Evolutionary conservation across 2,888 invertebrate species (phyloP), one percentile per base, ranked within the genome.

Genomic region (Smittia sp.): DNA sequence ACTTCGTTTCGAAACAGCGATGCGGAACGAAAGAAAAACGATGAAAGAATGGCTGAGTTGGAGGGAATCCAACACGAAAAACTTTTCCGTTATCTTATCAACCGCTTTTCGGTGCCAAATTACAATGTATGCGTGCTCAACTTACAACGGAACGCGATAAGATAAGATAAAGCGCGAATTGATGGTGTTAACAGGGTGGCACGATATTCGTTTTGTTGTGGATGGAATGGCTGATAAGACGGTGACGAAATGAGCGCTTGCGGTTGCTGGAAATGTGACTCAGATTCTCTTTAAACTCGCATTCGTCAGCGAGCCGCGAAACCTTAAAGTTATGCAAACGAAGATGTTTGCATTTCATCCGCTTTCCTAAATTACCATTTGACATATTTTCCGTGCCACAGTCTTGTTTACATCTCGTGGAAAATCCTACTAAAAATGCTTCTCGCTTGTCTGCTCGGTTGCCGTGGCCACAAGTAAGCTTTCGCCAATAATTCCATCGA

Each of bases 61-160:
- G 11, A 22, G 46, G 18, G 41, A 68, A 58, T 58, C 11, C 32
- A 13, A 52, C 1, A 54, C 46, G 52, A 32, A 39, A 67, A 2
- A 67, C 18, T 38, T 38, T 67, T 67, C 15, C 27, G 27, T 27
- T 39, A 67, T 70, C 54, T 70, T 70, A 70, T 70, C 69, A 18
- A 7, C 15, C 20, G 6, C 11, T 15, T 70, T 68, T 41, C 13
- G 27, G 27, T 25, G 41, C 32, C 27, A 54, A 70, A 27, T 54
- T 70, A 32, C 54, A 58, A 13, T 69, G 54, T 70, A 32, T 70
- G 69, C 27, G 69, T 70, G 25, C n/a, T 52, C 13, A 69, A 4
- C 15, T 24, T 32, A 39, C 25, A 70, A 15, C 11, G 15, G n/a
- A 68, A 11, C 22, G 22, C 13, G 46, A 46, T 46, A 68, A 68